Conservation (phyloP, 2,888 invertebrate genomes). For the Phengaris alcon region DNA sequence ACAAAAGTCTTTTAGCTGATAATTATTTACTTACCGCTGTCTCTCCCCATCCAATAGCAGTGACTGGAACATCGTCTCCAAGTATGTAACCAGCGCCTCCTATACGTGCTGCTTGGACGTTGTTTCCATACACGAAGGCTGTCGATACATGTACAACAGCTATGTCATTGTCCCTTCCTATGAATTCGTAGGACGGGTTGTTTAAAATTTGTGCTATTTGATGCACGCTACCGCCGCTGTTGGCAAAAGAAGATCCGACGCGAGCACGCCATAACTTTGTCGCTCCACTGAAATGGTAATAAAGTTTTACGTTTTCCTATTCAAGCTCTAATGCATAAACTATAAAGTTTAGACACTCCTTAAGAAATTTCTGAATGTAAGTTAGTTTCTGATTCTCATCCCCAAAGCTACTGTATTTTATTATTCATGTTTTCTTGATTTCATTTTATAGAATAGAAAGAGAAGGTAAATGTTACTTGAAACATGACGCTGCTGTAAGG, state of each 20-base stretch:
- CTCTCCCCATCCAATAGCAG: conserved; percentile 54
- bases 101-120: conserved; percentile 44
- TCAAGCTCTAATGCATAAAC: not conserved
- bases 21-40: conserved; percentile 28
- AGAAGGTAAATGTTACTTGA: not conserved
- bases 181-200: conserved; percentile 43
- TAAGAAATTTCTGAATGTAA: too few species aligned
- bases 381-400: too few species aligned
- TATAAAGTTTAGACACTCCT: too few species aligned
- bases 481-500: not conserved
- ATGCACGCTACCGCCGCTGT: conserved; percentile 42
- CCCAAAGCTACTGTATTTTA: too few species aligned
- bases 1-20: too few species aligned
- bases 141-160: conserved; percentile 44
- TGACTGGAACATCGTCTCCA: conserved; percentile 48
- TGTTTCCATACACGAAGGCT: conserved; percentile 37
- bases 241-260: conserved; percentile 45
- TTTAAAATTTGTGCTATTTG: conserved; percentile 35
- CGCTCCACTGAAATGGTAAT: not conserved
- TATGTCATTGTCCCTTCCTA: conserved; percentile 47
- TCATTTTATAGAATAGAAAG: too few species aligned
- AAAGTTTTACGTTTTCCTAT: not conserved
- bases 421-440: too few species aligned
- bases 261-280: conserved; percentile 39
- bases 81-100: conserved; percentile 48